phyloP scores from a whole-genome alignment of 2,888 invertebrate genomes.

The Acronicta leporina region DNA sequence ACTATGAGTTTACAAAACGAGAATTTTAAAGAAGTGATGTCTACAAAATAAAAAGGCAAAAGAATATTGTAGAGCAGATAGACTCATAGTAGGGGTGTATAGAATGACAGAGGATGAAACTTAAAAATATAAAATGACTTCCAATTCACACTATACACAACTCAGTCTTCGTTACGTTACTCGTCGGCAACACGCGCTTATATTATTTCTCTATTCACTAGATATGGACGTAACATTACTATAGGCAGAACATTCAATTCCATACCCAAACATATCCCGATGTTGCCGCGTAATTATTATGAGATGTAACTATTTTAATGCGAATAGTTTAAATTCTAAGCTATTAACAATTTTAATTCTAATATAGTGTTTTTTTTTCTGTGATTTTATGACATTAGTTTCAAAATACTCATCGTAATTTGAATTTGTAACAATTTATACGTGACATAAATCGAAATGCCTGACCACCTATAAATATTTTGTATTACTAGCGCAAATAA shows the following conservation, averaged over 20 bases:
- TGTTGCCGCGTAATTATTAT: conserved; percentile 52
- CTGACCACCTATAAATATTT: conserved; percentile 33
- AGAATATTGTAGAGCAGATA: conserved; percentile 14
- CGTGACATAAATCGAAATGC: conserved; percentile 26
- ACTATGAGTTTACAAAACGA: conserved; percentile 43
- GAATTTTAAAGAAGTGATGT: conserved; percentile 34
- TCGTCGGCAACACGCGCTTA: conserved; percentile 54
- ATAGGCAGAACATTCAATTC: conserved; percentile 49
- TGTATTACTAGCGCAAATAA: conserved; percentile 45
- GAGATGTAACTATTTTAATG: conserved; percentile 41
- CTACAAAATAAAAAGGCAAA: conserved; percentile 19
- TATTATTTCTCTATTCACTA: conserved; percentile 53
- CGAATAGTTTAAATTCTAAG: conserved; percentile 37
- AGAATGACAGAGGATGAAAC: conserved; percentile 52
- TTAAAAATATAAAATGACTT: conserved; percentile 59
- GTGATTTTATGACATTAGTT: conserved; percentile 38
- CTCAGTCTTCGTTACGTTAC: conserved; percentile 74
- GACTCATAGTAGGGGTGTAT: conserved; percentile 40
- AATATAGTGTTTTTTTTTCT: conserved; percentile 40
- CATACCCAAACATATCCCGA: conserved; percentile 25
- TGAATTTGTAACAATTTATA: conserved; percentile 24
- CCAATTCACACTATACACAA: conserved; percentile 67
- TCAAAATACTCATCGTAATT: conserved; percentile 31
- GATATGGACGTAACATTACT: conserved; percentile 59
- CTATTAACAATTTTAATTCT: conserved; percentile 36